Conservation (phyloP, 1,140 invertebrate genomes). For the Saccostrea echinata region DNA sequence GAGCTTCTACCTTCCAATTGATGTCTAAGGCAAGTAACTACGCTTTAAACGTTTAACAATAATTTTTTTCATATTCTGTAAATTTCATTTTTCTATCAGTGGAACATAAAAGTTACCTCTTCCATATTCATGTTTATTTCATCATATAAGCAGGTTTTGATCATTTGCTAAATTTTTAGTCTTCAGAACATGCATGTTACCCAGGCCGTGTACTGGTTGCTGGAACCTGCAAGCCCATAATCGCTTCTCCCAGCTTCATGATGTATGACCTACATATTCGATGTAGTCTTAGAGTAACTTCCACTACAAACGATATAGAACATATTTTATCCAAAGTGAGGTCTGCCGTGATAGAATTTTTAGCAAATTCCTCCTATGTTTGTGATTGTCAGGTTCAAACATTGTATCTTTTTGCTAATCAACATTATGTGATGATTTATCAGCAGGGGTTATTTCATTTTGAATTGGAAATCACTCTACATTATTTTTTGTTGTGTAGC, state of each 20-base stretch:
- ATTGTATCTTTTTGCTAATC: not conserved
- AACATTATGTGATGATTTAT: not conserved
- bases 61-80: too few species aligned
- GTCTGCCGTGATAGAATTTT: not conserved
- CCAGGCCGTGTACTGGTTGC: not conserved
- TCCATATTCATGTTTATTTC: too few species aligned
- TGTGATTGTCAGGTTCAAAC: not conserved
- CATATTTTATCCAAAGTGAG: not conserved
- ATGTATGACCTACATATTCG: not conserved
- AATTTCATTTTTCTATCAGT: too few species aligned
- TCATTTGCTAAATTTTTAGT: not conserved
- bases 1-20: not conserved
- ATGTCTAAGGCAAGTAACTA: not conserved
- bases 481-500: not conserved
- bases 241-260: not conserved
- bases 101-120: too few species aligned
- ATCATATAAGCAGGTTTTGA: too few species aligned
- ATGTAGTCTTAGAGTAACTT: not conserved
- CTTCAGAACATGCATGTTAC: not conserved
- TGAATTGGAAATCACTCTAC: not conserved
- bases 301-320: not conserved
- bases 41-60: too few species aligned
- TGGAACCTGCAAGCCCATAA: not conserved
- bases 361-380: not conserved
- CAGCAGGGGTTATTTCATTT: not conserved